phyloP scores from a whole-genome alignment of 2,113 vertebrate species.

The Takifugu bimaculatus region DNA sequence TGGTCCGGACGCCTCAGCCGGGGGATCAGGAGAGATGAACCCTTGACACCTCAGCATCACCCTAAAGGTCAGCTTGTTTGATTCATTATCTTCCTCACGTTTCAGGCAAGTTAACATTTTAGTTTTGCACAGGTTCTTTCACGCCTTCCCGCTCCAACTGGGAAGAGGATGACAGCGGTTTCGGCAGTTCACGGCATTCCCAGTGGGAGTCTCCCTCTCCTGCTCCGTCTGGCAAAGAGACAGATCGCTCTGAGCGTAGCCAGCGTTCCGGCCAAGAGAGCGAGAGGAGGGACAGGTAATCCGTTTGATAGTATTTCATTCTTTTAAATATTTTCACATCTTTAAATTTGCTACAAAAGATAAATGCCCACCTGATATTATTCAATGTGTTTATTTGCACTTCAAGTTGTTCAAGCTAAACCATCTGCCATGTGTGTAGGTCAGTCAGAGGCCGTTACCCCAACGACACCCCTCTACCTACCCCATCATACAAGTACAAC shows the following conservation, averaged over 20 bases:
- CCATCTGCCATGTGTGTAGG: conserved; percentile 64
- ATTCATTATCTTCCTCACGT: not conserved
- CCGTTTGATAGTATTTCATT: not conserved
- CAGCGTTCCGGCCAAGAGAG: conserved; percentile 75
- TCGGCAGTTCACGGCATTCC: conserved; percentile 77
- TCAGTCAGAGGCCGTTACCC: conserved; percentile 83
- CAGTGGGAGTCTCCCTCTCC: conserved; percentile 98
- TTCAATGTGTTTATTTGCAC: not conserved
- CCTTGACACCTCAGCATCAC: conserved; percentile 81
- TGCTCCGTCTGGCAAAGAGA: conserved; percentile 79
- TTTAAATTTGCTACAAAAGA: not conserved
- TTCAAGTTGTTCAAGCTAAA: not conserved
- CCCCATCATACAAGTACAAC: conserved; percentile 95
- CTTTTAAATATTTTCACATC: not conserved
- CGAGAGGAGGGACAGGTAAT: conserved; percentile 78
- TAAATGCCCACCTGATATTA: not conserved
- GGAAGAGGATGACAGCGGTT: conserved; percentile 93
- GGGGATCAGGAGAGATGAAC: conserved; percentile 80
- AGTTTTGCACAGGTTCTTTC: conserved; percentile 76
- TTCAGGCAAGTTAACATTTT: not conserved
- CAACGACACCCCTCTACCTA: conserved; percentile 88
- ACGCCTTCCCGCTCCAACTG: conserved; percentile 93
- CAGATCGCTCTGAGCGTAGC: conserved; percentile 81
- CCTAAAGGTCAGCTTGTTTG: conserved; percentile 79
- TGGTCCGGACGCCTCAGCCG: conserved; percentile 82